Conservation (phyloP, 2,888 invertebrate genomes). For the Eupithecia dodoneata region DNA sequence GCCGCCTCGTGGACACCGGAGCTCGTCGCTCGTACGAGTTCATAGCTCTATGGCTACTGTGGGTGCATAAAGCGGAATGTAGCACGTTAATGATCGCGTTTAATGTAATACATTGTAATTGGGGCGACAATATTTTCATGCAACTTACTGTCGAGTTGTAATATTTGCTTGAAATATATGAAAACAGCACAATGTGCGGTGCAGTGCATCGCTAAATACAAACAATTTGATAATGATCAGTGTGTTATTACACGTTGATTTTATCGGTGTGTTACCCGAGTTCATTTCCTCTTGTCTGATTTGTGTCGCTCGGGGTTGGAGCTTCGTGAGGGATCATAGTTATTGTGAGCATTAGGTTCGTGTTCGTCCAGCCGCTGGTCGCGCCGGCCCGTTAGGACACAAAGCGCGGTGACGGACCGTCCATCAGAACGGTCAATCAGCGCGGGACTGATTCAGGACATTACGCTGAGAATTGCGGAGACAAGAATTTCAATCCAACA, state of each 20-base stretch:
- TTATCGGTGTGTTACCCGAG: neutral
- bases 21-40: slow-evolving; percentile 40
- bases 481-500: neutral
- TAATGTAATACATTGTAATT: slow-evolving; percentile 27
- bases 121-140: slow-evolving; percentile 22
- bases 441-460: slow-evolving; percentile 46
- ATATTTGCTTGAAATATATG: slow-evolving; percentile 14
- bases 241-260: neutral
- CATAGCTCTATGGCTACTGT: slow-evolving; percentile 44
- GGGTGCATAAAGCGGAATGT: slow-evolving; percentile 15
- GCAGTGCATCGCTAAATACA: neutral
- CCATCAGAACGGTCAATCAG: slow-evolving; percentile 33
- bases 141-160: slow-evolving; percentile 19
- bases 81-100: slow-evolving; percentile 28
- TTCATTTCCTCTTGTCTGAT: neutral
- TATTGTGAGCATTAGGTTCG: neutral
- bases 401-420: neutral
- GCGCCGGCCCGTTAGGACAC: neutral
- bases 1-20: slow-evolving; percentile 41
- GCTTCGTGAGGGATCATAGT: neutral
- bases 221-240: neutral
- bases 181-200: slow-evolving; percentile 33
- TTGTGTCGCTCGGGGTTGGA: neutral
- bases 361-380: neutral
- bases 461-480: slow-evolving; percentile 12